A percentile compares a stretch with the other conserved stretches of the same genome.
Conservation (phyloP, 1,140 invertebrate genomes). For the Bradynema listronoti region DNA sequence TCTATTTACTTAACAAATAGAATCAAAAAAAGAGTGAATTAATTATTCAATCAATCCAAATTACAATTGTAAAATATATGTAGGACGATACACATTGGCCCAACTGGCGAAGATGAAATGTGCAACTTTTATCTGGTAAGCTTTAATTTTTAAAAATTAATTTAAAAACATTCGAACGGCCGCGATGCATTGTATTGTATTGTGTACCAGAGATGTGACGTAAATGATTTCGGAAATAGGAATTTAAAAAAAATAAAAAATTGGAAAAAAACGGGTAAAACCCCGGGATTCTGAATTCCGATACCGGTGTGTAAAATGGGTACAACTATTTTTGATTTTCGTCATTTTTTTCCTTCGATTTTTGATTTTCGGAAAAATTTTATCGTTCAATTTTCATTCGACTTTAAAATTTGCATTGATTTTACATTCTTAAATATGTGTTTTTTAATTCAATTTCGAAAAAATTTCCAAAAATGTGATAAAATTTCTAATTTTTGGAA, state of each 20-base stretch:
- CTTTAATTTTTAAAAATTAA: constrained; percentile 2
- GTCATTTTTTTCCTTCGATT: too few species aligned
- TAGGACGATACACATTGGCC: constrained; percentile 58
- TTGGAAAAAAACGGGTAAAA: too few species aligned
- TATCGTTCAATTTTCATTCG: too few species aligned
- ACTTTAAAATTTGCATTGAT: constrained; percentile 3
- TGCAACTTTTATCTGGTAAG: constrained; percentile 86
- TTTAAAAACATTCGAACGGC: too few species aligned
- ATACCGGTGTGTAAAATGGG: not conserved
- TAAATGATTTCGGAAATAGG: not conserved
- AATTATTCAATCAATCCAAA: not conserved
- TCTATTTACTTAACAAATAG: constrained; percentile 64
- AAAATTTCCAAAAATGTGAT: not conserved
- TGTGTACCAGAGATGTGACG: not conserved
- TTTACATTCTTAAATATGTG: not conserved
- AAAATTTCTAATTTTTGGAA: not conserved
- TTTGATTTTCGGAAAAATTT: too few species aligned
- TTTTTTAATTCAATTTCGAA: not conserved
- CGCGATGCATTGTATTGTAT: constrained; percentile 4
- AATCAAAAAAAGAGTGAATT: not conserved
- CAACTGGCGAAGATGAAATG: constrained; percentile 91
- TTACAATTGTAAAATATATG: constrained; percentile 11
- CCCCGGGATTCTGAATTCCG: not conserved
- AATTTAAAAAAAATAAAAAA: constrained; percentile 8
- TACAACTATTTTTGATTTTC: too few species aligned